Base-by-base conservation (phyloP, 2,797 vertebrate species). In the Paedocypris micromegethes region DNA sequence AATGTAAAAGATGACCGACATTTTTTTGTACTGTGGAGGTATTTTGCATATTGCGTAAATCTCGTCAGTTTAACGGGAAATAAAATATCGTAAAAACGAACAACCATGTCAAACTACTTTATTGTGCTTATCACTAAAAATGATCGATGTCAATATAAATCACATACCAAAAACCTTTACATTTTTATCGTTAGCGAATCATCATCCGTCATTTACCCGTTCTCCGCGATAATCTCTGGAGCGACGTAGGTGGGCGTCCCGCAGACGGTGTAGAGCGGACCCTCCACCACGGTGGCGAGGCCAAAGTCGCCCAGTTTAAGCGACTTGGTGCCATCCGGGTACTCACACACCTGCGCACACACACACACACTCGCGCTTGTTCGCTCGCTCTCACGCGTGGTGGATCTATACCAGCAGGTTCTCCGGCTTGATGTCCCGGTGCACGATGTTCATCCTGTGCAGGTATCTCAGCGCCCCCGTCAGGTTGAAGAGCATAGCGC, bases 381-480 rank as follows among this genome's bases (percentile, higher is more conserved):
- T 49, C 46, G 44, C 39, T 47, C 9, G 0, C 5, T 42, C 38
- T 6, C 6, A 1, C 6, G 5, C 9, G 51, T 46, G 9, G 70
- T 63, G 61, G 59, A 9, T 74, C 48, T 49, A 6, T 82, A 98
- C 96, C 93, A 98, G 83, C 67, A 98, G 92, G 72, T 99, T 99
- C 83, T 99, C 96, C 0, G 96, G 96, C 75, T 99, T 99, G 87
- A 99, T 99, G 81, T 99, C 96, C 64, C 96, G 84, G 84, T 99
- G 96, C 2, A 98, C 96, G 0, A 99, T 99, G 86, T 92, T 93
- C 85, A 97, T 93, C 1, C 88, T 69, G 9, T 99, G 96, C 59
- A 99, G 92, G 73, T 99, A 99, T 67, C 92, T 89, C 77, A 99
- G 85, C 23, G 96, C 96, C 0, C 86, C 96, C 5, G 92, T 91